phyloP scores from a whole-genome alignment of 2,797 vertebrate genomes.

The Delichon dasypus region DNA sequence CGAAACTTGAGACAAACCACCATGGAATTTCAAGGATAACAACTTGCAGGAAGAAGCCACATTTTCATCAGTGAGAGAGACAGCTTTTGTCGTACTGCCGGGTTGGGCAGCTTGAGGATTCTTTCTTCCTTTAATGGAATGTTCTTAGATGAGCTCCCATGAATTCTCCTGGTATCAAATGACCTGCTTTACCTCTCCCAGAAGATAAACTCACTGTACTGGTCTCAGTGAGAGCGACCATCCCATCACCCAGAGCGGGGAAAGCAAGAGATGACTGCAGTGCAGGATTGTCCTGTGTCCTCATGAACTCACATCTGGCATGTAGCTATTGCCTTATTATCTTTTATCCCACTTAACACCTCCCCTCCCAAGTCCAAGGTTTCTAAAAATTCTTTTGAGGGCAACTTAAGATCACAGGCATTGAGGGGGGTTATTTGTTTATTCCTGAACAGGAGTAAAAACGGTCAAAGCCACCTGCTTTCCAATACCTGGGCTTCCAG shows the following conservation, averaged over 20 bases:
- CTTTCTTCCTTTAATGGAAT: neutral
- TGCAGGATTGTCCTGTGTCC: neutral
- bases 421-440: rapidly evolving
- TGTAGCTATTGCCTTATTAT: neutral
- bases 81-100: neutral
- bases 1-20: neutral
- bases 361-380: neutral
- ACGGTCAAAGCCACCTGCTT: neutral
- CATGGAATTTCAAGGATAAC: neutral
- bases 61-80: neutral
- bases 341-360: neutral
- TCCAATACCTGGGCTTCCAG: neutral
- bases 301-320: neutral
- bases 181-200: neutral
- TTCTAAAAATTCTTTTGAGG: neutral
- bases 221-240: neutral
- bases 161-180: neutral
- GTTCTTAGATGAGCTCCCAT: neutral
- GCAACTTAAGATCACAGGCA: neutral
- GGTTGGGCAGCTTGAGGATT: neutral
- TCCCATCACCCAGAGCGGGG: neutral
- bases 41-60: neutral
- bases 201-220: neutral
- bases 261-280: neutral
- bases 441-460: neutral